Conservation (phyloP, 2,113 vertebrate species). For the Procavia capensis region DNA sequence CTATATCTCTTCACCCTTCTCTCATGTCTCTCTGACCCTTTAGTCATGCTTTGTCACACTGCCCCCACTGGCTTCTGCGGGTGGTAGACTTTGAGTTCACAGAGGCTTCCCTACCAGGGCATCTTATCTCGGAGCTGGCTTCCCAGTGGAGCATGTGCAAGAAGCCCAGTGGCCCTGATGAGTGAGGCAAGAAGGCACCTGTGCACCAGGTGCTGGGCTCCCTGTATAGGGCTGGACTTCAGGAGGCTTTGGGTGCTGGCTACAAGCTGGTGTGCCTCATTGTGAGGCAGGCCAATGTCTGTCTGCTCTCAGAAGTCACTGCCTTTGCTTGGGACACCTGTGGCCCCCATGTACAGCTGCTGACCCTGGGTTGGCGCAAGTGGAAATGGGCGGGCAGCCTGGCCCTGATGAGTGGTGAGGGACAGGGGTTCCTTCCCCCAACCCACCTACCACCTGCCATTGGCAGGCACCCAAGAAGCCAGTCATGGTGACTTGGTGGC, state of each 20-base stretch:
- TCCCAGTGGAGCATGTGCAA: rapidly evolving
- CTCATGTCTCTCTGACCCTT: neutral
- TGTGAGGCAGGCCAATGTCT: slow-evolving; percentile 86
- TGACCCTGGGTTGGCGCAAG: slow-evolving; percentile 87
- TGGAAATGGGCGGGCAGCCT: slow-evolving; percentile 83
- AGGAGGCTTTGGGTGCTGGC: slow-evolving; percentile 87
- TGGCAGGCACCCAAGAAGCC: slow-evolving; percentile 76
- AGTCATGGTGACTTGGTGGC: slow-evolving; percentile 88
- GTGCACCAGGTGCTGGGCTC: slow-evolving; percentile 83
- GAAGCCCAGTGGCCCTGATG: slow-evolving; percentile 80
- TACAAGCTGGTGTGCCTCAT: slow-evolving; percentile 91
- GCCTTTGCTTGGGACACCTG: slow-evolving; percentile 91
- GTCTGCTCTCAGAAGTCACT: slow-evolving; percentile 89
- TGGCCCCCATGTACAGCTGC: slow-evolving; percentile 88
- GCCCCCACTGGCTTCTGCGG: slow-evolving; percentile 68
- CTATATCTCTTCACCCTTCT: neutral
- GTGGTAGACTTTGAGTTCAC: slow-evolving; percentile 88
- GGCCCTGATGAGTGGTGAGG: neutral
- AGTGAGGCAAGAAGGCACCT: slow-evolving; percentile 86
- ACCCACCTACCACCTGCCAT: slow-evolving; percentile 86
- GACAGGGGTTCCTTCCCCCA: slow-evolving; percentile 56
- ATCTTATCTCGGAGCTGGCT: slow-evolving; percentile 82
- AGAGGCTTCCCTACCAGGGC: slow-evolving; percentile 86
- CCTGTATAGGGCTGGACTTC: slow-evolving; percentile 81
- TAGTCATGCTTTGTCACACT: rapidly evolving